Percentiles rank a stretch among this genome's conserved stretches.
These are phyloP conservation scores for Acanthisitta chloris DNA, from an alignment of 2,113 vertebrate species.

Conservation along the genomic window DNA sequence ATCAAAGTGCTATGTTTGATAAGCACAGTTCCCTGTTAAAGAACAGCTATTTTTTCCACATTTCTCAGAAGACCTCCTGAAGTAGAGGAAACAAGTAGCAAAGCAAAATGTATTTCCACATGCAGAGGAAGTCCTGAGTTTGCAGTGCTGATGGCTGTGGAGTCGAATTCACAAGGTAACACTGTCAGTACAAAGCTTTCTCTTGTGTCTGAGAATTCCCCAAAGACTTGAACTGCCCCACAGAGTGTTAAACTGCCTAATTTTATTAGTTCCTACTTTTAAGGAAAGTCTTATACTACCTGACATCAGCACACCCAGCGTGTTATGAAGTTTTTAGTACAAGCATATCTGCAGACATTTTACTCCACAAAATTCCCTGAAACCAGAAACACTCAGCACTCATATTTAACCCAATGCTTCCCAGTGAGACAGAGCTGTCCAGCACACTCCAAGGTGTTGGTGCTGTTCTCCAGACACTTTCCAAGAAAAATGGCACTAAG, in stretches of 20 bases:
- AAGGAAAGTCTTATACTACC: background rate
- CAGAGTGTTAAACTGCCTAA: background rate
- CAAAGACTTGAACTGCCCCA: background rate
- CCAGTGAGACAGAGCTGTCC: background rate
- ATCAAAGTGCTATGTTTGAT: background rate
- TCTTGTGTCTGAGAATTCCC: background rate
- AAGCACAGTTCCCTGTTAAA: background rate
- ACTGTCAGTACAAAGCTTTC: background rate
- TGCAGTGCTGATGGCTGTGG: background rate
- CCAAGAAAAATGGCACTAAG: background rate
- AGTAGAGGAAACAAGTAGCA: accelerated
- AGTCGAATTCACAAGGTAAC: background rate
- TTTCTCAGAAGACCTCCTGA: background rate
- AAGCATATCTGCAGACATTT: background rate
- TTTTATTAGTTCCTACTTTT: background rate
- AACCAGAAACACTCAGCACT: background rate
- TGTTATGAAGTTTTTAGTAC: background rate
- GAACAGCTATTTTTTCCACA: background rate
- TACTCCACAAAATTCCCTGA: background rate
- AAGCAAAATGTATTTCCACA: background rate
- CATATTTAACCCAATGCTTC: background rate
- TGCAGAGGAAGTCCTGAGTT: background rate
- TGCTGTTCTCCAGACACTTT: accelerated
- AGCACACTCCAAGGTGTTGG: accelerated
- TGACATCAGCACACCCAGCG: background rate